Evolutionary conservation across 1,140 invertebrate genomes (phyloP).

Genomic region (Schlechtendalia chinensis): DNA sequence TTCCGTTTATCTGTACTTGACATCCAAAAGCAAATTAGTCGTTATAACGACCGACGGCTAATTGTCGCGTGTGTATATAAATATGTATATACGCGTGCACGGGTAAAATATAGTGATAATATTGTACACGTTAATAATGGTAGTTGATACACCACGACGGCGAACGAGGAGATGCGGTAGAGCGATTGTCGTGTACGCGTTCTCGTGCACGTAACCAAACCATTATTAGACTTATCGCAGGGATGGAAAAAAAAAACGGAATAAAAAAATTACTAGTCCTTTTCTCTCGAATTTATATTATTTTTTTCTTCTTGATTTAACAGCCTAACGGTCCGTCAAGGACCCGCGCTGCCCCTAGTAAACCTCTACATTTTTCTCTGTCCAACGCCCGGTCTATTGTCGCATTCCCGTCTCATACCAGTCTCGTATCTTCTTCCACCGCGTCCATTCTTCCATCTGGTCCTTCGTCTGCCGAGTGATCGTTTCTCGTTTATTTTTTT

Average conservation of each 20-base stretch:
- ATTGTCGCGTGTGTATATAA: not conserved
- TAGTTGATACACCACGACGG: not conserved
- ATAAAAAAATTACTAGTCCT: no score
- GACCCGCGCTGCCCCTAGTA: no score
- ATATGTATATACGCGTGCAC: not conserved
- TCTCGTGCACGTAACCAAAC: constrained; percentile 22
- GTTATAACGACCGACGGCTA: constrained; percentile 17
- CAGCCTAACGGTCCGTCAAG: no score
- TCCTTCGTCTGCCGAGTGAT: no score
- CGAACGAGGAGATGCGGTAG: constrained; percentile 18
- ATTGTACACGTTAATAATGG: not conserved
- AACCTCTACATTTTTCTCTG: no score
- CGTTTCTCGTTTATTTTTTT: no score
- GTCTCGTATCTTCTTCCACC: no score
- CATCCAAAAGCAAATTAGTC: not conserved
- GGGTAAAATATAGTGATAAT: not conserved
- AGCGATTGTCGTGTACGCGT: not conserved
- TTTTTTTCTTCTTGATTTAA: no score
- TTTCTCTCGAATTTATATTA: no score
- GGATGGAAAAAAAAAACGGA: not conserved
- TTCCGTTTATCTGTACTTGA: not conserved
- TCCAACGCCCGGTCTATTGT: no score
- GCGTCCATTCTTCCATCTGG: no score
- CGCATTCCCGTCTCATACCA: no score
- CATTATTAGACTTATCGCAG: not conserved